A percentile compares a stretch with the other conserved stretches of the same genome.
Conservation (phyloP, 2,888 invertebrate species). For the Himalopsyche tibetana region DNA sequence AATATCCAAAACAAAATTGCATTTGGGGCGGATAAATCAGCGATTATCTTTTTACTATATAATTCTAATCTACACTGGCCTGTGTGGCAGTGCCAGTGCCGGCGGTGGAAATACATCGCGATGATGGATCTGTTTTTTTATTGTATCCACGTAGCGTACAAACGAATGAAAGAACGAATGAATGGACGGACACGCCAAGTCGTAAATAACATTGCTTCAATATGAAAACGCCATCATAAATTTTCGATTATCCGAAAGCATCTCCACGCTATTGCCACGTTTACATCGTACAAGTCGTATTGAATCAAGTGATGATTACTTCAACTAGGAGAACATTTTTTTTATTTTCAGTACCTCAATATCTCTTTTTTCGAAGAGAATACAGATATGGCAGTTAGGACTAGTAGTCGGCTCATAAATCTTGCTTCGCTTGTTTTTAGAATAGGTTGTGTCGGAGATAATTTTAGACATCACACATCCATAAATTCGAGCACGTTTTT, state of each 20-base stretch:
- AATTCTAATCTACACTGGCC: neutral
- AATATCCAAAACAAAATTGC: neutral
- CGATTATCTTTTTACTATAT: constrained; percentile 20
- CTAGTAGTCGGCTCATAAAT: no score
- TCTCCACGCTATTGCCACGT: constrained; percentile 45
- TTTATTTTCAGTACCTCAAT: no score
- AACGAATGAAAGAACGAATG: constrained; percentile 34
- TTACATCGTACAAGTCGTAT: neutral
- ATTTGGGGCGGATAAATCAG: neutral
- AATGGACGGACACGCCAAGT: constrained; percentile 54
- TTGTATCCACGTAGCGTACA: constrained; percentile 45
- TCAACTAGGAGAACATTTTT: neutral
- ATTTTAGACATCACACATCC: no score
- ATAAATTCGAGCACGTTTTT: no score
- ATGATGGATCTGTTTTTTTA: constrained; percentile 53
- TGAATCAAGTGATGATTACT: constrained; percentile 3
- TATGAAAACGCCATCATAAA: constrained; percentile 52
- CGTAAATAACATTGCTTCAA: constrained; percentile 55
- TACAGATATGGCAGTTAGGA: no score
- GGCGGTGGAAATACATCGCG: constrained; percentile 10
- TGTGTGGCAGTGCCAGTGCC: neutral
- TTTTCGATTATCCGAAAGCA: constrained; percentile 56
- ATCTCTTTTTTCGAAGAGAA: no score
- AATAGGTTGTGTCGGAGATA: no score
- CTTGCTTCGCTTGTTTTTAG: no score